These are phyloP conservation scores for Maniola jurtina DNA, from an alignment of 1,140 invertebrate species.

Conservation along the genomic window DNA sequence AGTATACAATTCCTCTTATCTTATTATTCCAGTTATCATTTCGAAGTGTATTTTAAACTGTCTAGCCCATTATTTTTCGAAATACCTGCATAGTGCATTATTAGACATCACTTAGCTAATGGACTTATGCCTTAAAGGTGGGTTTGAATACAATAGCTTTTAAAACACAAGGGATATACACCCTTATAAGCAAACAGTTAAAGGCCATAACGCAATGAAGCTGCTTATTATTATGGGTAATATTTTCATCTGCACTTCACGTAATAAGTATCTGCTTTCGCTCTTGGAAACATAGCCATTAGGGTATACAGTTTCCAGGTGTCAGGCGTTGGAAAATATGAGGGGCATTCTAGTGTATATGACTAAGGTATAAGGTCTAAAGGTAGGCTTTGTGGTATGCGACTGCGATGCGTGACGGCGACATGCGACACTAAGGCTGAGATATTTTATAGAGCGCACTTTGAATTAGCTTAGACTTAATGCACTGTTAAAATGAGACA, in stretches of 20 bases:
- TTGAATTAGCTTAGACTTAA: too few relatives aligned
- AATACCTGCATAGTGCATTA: neutral
- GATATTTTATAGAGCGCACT: too few relatives aligned
- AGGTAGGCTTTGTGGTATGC: neutral
- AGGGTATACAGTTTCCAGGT: slow-evolving; percentile 6
- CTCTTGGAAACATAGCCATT: slow-evolving; percentile 9
- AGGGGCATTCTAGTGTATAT: neutral
- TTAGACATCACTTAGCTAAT: slow-evolving; percentile 4
- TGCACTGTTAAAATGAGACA: too few relatives aligned
- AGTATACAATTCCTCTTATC: too few relatives aligned
- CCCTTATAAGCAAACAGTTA: neutral
- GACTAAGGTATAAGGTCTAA: neutral
- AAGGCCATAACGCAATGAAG: neutral
- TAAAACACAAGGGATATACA: neutral
- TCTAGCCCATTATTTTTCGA: neutral
- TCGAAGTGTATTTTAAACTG: neutral
- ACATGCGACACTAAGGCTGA: too few relatives aligned
- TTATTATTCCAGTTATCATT: too few relatives aligned
- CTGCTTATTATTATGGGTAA: neutral
- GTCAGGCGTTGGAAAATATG: neutral
- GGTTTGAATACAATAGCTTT: neutral
- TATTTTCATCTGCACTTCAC: slow-evolving; percentile 9
- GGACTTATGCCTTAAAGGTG: neutral
- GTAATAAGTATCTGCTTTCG: slow-evolving; percentile 13
- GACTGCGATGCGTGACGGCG: too few relatives aligned